Percentiles rank a stretch among this genome's conserved stretches.
These are phyloP conservation scores for Cydia pomonella DNA, from an alignment of 1,140 invertebrate genomes.

Conservation along the genomic window DNA sequence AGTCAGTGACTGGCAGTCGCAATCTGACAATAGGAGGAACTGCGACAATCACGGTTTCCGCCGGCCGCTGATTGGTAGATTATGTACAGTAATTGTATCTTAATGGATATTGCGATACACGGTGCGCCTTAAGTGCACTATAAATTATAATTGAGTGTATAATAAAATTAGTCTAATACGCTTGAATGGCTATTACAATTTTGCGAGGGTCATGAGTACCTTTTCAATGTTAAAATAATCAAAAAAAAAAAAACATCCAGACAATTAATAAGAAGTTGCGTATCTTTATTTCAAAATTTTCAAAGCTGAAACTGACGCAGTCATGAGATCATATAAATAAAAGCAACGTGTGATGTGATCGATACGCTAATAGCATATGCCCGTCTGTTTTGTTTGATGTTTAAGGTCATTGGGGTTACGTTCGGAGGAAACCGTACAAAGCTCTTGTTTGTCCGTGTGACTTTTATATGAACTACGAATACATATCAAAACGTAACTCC, in stretches of 20 bases:
- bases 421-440: neutral
- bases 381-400: neutral
- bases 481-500: neutral
- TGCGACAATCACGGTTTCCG: constrained; percentile 15
- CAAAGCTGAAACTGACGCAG: neutral
- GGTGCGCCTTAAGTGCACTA: neutral
- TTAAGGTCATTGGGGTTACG: neutral
- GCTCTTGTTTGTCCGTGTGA: neutral
- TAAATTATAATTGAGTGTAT: neutral
- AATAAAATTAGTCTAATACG: neutral
- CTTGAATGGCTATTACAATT: neutral
- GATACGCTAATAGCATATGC: neutral
- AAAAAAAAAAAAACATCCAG: neutral
- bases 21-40: constrained; percentile 26
- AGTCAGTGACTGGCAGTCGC: constrained; percentile 4
- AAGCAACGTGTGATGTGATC: neutral
- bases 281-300: neutral
- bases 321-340: neutral
- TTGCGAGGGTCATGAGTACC: neutral
- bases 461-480: neutral
- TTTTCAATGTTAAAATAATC: constrained; percentile 1
- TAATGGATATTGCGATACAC: neutral
- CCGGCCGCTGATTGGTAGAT: constrained; percentile 12
- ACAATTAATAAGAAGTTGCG: neutral
- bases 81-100: neutral